These are phyloP conservation scores for Sarcophaga carnaria DNA, from an alignment of 2,888 invertebrate genomes.

Conservation along the genomic window DNA sequence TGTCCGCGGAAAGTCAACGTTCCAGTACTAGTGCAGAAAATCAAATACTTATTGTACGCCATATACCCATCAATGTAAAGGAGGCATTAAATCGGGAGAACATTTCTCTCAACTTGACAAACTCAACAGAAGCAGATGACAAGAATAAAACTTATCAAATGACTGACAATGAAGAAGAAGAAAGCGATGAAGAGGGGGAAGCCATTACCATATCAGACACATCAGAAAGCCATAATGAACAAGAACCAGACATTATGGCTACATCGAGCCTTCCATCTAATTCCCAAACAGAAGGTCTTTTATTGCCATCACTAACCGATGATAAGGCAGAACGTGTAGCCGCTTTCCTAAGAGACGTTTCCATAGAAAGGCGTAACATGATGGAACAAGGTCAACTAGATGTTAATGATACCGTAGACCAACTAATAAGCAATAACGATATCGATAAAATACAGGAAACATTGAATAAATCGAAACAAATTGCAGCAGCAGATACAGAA, in stretches of 20 bases:
- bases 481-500: slow-evolving; percentile 75
- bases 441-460: slow-evolving; percentile 40
- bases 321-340: slow-evolving; percentile 76
- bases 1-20: slow-evolving; percentile 70
- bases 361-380: slow-evolving; percentile 72
- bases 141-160: slow-evolving; percentile 50
- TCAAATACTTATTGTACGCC: slow-evolving; percentile 70
- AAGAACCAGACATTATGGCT: slow-evolving; percentile 53
- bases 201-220: slow-evolving; percentile 72
- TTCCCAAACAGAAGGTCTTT: slow-evolving; percentile 48
- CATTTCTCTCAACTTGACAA: slow-evolving; percentile 18
- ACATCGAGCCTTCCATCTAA: slow-evolving; percentile 68
- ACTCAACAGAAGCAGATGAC: slow-evolving; percentile 10
- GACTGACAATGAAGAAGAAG: slow-evolving; percentile 70
- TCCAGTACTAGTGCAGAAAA: slow-evolving; percentile 66
- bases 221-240: slow-evolving; percentile 47
- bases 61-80: slow-evolving; percentile 53
- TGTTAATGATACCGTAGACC: slow-evolving; percentile 46
- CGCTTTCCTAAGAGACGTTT: slow-evolving; percentile 79
- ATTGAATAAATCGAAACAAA: slow-evolving; percentile 31
- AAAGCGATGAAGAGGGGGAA: slow-evolving; percentile 19
- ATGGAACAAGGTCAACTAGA: slow-evolving; percentile 21
- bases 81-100: slow-evolving; percentile 19
- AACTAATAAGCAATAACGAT: slow-evolving; percentile 46
- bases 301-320: slow-evolving; percentile 54